Percentiles rank a stretch among this genome's conserved stretches.
phyloP scores from a whole-genome alignment of 2,797 vertebrate genomes.

The Enteromius trimaculatus region DNA sequence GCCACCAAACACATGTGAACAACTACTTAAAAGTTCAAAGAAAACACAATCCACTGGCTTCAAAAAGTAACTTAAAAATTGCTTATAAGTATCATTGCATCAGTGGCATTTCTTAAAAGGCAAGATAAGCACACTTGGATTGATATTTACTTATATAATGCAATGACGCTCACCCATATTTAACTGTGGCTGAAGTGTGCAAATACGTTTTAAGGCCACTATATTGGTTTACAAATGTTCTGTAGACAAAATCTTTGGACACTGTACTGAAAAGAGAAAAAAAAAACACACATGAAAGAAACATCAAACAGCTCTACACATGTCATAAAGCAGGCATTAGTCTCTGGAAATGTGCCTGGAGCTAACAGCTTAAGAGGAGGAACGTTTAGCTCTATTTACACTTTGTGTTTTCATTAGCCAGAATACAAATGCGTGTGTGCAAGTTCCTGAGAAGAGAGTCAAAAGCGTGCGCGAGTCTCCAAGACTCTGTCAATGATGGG shows the following conservation, averaged over 20 bases:
- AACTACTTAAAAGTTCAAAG: neutral
- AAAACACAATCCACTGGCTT: neutral
- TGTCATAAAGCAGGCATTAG: conserved; percentile 40
- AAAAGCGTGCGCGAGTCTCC: conserved; percentile 4
- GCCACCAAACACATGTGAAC: neutral
- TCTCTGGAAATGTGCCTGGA: conserved; percentile 33
- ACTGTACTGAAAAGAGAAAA: neutral
- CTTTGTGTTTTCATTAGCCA: conserved; percentile 12
- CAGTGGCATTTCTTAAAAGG: neutral
- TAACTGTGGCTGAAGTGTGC: neutral
- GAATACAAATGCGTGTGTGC: neutral
- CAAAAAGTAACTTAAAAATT: neutral
- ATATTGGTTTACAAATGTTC: neutral
- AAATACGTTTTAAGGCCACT: neutral
- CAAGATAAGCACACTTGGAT: neutral
- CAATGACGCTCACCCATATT: neutral
- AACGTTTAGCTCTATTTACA: conserved; percentile 16
- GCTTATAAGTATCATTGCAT: neutral
- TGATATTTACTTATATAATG: neutral
- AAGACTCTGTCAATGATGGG: conserved; percentile 38
- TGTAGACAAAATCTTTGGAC: conserved; percentile 10
- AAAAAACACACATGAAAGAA: neutral
- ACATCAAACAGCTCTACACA: conserved; percentile 24
- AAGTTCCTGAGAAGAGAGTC: conserved; percentile 10
- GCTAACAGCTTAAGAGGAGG: conserved; percentile 18